These are phyloP conservation scores for Petrophora chlorosata DNA, from an alignment of 2,888 invertebrate genomes.

Conservation along the genomic window DNA sequence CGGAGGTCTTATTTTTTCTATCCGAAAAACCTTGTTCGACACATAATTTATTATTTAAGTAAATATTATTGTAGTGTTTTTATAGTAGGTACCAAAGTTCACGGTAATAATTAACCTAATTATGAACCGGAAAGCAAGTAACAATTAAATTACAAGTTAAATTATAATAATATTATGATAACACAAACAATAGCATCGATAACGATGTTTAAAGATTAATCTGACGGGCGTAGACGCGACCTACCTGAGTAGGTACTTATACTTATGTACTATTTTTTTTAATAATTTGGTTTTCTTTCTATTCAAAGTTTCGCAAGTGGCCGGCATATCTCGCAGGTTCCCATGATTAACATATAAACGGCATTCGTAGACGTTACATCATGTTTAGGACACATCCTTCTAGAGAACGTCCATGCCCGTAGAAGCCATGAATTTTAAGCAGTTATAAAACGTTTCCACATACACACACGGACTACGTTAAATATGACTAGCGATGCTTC, in stretches of 20 bases:
- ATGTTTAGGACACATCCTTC: slow-evolving; percentile 45
- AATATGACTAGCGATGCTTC: too few relatives aligned
- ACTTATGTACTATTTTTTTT: too few relatives aligned
- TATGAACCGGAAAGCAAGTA: slow-evolving; percentile 15
- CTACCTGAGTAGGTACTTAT: too few relatives aligned
- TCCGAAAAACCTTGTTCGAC: too few relatives aligned
- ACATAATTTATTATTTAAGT: not conserved
- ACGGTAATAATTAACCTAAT: slow-evolving; percentile 6
- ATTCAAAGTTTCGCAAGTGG: slow-evolving; percentile 17
- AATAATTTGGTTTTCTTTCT: too few relatives aligned
- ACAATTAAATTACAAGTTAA: not conserved
- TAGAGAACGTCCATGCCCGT: slow-evolving; percentile 36
- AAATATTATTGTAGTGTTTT: too few relatives aligned
- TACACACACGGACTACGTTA: too few relatives aligned
- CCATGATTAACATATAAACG: slow-evolving; percentile 51
- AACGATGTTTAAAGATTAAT: too few relatives aligned
- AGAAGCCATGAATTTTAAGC: slow-evolving; percentile 47
- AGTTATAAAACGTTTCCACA: slow-evolving; percentile 19
- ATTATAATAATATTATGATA: too few relatives aligned
- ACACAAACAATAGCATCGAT: too few relatives aligned
- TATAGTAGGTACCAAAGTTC: slow-evolving; percentile 1
- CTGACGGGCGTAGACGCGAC: too few relatives aligned
- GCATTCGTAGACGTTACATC: slow-evolving; percentile 40
- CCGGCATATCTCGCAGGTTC: slow-evolving; percentile 31
- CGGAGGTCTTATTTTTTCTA: too few relatives aligned